Percentiles rank a stretch among this genome's conserved stretches.
Conservation (phyloP, 2,113 vertebrate genomes). For the Trachemys scripta region DNA sequence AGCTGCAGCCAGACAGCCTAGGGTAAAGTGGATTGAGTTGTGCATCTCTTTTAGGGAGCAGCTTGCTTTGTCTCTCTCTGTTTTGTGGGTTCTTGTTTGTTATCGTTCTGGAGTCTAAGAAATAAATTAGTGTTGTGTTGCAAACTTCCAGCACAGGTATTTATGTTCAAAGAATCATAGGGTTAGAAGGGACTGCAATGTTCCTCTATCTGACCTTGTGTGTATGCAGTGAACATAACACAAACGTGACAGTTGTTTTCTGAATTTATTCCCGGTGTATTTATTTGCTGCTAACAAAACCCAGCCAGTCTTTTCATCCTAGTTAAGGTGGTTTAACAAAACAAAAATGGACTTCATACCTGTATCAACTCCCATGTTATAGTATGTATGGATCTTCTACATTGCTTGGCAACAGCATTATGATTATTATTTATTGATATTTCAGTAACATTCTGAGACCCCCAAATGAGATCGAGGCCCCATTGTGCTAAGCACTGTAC, state of each 20-base stretch:
- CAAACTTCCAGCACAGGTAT: not conserved
- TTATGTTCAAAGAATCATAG: not conserved
- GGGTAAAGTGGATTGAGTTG: not conserved
- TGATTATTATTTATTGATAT: not conserved
- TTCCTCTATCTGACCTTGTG: not conserved
- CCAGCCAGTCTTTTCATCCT: not conserved
- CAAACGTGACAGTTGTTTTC: not conserved
- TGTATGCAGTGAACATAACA: not conserved
- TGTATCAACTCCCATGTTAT: fast-evolving
- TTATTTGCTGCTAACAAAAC: not conserved
- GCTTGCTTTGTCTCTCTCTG: not conserved
- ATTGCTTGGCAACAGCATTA: fast-evolving
- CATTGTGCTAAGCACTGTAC: too few relatives aligned
- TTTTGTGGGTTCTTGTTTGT: not conserved
- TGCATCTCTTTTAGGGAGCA: not conserved
- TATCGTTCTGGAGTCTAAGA: not conserved
- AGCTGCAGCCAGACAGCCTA: not conserved
- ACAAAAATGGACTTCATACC: fast-evolving
- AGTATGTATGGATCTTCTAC: fast-evolving
- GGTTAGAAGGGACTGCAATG: too few relatives aligned
- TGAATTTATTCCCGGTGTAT: not conserved
- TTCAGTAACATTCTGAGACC: not conserved
- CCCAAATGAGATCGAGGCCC: too few relatives aligned
- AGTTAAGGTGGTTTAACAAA: not conserved
- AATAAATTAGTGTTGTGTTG: not conserved